Base-by-base conservation (phyloP, 2,113 vertebrate genomes). In the Solea senegalensis region DNA sequence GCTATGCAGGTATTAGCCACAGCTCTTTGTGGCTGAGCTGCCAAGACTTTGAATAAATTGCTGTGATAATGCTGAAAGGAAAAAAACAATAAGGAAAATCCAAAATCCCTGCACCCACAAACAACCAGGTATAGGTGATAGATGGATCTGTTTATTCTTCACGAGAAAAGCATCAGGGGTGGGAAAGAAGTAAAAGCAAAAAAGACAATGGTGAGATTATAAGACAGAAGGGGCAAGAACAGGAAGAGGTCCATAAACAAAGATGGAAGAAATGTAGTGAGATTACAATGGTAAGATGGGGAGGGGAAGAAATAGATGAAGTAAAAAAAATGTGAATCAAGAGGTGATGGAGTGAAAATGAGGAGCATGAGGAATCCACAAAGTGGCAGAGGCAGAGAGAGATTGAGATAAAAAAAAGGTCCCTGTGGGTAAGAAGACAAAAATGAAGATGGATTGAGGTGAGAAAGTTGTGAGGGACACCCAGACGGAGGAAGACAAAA, bases 41-140 rank as follows among this genome's bases (percentile, higher is more conserved):
- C 65, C 67, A 80, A 51, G 26, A n/a, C 55, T 64, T 57, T 13
- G 63, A 13, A 76, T 27, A 66, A 74, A 81, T 51, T 3, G 41
- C 9, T 26, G 34, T 45, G 55, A 40, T 66, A 68, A 65, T 41
- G 15, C 44, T 8, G 52, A 67, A 58, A 55, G 59, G 48, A 61
- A 71, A 60, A 13, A 13, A 16, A 3, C 8, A 69, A 46, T 65
- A 68, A 68, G 9, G 34, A 26, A 53, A 46, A 28, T 58, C 8
- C 21, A 21, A 4, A 13, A 68, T 65, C 57, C 45, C 4, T 72
- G 60, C 54, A 73, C 79, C 51, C 11, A 74, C 53, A 65, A 45
- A 44, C 64, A 79, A 13, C 49, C 51, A 69, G 58, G 16, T 28
- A 21, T 21, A 26, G 49, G 40, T 78, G 64, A 81, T 61, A 45